phyloP scores from a whole-genome alignment of 1,140 invertebrate species.

The Drosophila ironensis region DNA sequence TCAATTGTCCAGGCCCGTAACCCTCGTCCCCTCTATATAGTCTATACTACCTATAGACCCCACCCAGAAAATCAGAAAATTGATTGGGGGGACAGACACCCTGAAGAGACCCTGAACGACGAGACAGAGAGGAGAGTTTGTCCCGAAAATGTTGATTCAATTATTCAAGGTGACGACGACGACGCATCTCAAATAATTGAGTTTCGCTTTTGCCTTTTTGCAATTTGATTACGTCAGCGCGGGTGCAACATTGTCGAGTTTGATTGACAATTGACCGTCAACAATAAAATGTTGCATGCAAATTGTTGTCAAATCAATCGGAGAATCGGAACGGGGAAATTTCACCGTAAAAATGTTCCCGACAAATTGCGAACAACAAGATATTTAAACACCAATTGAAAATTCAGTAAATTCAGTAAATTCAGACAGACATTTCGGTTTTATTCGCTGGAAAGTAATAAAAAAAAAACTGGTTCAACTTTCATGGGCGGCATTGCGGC shows the following conservation, averaged over 20 bases:
- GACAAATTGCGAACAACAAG: slow-evolving; percentile 15
- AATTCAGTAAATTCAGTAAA: neutral
- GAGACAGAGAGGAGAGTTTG: slow-evolving; percentile 15
- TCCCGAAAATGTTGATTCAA: slow-evolving; percentile 55
- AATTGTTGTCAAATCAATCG: slow-evolving; percentile 46
- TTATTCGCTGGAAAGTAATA: neutral
- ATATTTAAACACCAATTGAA: slow-evolving; percentile 16
- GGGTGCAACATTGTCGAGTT: slow-evolving; percentile 35
- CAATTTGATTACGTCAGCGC: slow-evolving; percentile 42
- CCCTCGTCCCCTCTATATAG: neutral
- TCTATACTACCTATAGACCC: neutral
- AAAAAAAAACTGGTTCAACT: too few relatives aligned
- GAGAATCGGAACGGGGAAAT: slow-evolving; percentile 14
- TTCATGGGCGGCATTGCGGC: slow-evolving; percentile 2
- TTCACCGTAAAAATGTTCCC: neutral
- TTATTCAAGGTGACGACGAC: slow-evolving; percentile 65
- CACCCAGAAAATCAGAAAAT: too few relatives aligned
- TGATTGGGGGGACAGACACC: too few relatives aligned
- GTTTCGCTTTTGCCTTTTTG: slow-evolving; percentile 54
- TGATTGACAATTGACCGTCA: slow-evolving; percentile 43
- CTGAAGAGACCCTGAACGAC: too few relatives aligned
- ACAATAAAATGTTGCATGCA: slow-evolving; percentile 46
- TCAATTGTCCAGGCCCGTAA: slow-evolving; percentile 52
- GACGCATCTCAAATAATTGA: slow-evolving; percentile 61
- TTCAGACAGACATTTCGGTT: neutral